These are phyloP conservation scores for Upupa epops DNA, from an alignment of 2,113 vertebrate genomes.

Conservation along the genomic window DNA sequence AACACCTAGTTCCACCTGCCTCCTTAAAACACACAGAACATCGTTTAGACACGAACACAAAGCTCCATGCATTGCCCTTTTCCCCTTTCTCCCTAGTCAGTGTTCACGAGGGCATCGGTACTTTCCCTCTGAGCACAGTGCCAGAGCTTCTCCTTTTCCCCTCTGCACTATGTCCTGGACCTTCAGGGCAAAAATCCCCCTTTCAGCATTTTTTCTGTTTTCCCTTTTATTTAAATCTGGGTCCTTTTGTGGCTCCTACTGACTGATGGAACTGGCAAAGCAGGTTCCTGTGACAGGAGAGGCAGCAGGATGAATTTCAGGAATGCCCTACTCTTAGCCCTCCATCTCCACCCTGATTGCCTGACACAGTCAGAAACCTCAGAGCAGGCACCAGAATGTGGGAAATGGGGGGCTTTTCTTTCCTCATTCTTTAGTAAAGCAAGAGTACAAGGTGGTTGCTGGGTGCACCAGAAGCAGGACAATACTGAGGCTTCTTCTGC, in stretches of 20 bases:
- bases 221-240: not conserved
- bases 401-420: not conserved
- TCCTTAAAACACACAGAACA: not conserved
- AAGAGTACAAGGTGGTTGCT: not conserved
- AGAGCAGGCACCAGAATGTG: not conserved
- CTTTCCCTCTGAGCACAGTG: not conserved
- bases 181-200: not conserved
- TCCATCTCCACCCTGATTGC: not conserved
- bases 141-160: not conserved
- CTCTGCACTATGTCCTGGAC: not conserved
- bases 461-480: not conserved
- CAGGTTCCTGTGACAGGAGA: not conserved
- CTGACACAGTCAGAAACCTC: not conserved
- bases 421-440: not conserved
- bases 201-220: not conserved
- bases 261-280: not conserved
- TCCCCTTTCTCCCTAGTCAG: not conserved
- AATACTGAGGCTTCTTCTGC: not conserved
- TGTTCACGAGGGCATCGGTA: not conserved
- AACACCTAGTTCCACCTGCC: accelerated
- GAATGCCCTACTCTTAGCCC: not conserved
- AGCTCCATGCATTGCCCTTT: not conserved
- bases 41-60: not conserved
- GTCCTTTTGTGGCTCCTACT: not conserved
- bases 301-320: not conserved